Conservation (phyloP, 2,797 vertebrate genomes). For the Limnodromus scolopaceus region DNA sequence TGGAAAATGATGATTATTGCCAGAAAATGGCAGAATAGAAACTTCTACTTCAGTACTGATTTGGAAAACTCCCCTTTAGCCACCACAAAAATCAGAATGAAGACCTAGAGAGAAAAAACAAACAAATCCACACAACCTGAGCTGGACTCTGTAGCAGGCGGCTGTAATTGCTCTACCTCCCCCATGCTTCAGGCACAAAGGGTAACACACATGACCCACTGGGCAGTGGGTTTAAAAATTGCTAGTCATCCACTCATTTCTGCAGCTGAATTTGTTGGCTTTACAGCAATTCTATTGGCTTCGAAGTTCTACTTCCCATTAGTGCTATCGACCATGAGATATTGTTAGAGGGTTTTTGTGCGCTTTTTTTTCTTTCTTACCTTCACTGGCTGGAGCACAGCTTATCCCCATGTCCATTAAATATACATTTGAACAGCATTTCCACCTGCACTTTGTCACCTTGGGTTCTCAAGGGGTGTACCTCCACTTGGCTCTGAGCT, state of each 20-base stretch:
- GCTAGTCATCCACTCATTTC: background rate
- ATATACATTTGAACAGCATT: slow-evolving; percentile 74
- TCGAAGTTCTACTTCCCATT: slow-evolving; percentile 20
- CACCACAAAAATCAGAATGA: background rate
- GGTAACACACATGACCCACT: background rate
- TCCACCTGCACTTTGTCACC: slow-evolving; percentile 70
- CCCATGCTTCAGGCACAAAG: background rate
- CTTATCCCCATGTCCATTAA: slow-evolving; percentile 66
- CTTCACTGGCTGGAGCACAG: slow-evolving; percentile 34
- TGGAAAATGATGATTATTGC: background rate
- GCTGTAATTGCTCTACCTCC: background rate
- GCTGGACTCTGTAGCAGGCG: background rate
- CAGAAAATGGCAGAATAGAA: background rate
- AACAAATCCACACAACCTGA: background rate
- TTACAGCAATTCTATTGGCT: slow-evolving; percentile 1
- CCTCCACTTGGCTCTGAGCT: slow-evolving; percentile 68
- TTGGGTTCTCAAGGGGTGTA: slow-evolving; percentile 50
- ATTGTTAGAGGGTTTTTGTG: background rate
- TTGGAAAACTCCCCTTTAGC: background rate
- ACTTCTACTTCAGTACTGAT: background rate
- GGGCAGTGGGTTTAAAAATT: background rate
- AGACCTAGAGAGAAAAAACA: background rate
- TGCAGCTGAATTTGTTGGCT: background rate
- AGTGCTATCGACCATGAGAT: background rate
- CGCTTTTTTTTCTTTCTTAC: background rate